Conservation (phyloP, 2,113 vertebrate species). For the Phylloscopus whistleri region DNA sequence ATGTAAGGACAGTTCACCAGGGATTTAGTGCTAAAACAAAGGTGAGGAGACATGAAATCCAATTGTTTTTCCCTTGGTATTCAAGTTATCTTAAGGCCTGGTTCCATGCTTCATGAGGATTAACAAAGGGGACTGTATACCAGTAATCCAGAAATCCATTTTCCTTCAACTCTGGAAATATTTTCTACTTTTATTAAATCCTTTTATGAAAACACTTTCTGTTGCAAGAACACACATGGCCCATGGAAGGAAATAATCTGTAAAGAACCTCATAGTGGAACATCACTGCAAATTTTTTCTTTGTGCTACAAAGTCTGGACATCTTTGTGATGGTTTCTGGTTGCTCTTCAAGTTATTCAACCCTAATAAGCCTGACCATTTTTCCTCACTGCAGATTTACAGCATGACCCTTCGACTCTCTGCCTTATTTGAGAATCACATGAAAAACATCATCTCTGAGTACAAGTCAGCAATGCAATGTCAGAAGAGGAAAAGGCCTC, state of each 20-base stretch:
- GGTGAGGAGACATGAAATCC: neutral
- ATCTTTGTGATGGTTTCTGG: neutral
- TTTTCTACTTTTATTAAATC: neutral
- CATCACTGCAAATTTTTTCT: neutral
- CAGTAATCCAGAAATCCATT: neutral
- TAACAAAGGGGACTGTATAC: neutral
- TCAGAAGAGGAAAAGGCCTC: conserved; percentile 81
- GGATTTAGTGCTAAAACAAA: neutral
- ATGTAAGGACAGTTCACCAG: neutral
- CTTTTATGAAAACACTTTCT: neutral
- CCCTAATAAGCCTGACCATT: neutral
- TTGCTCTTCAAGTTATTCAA: neutral
- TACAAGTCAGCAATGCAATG: conserved; percentile 89
- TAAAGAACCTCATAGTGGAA: neutral
- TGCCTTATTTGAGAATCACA: conserved; percentile 92
- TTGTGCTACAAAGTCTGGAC: neutral
- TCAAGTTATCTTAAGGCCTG: neutral
- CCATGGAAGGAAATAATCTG: neutral
- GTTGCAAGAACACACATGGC: neutral
- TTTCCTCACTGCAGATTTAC: conserved; percentile 81
- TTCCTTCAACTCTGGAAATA: neutral
- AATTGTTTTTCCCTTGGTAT: neutral
- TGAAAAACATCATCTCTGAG: conserved; percentile 91
- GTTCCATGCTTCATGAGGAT: neutral
- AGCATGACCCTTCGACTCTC: conserved; percentile 95